phyloP scores from a whole-genome alignment of 2,113 vertebrate genomes.

The Xiphorhynchus elegans region DNA sequence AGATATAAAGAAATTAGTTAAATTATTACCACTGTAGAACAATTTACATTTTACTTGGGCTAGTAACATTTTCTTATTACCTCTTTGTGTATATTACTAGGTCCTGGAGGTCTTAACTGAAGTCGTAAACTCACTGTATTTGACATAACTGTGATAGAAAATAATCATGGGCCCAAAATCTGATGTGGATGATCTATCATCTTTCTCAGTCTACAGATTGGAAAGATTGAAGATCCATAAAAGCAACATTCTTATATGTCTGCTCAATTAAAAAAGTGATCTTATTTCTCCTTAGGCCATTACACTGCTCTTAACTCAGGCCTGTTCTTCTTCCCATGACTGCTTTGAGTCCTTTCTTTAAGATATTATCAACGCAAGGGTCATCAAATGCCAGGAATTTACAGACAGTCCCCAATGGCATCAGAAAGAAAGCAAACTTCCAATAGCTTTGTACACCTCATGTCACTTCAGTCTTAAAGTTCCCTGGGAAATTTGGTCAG shows the following conservation, averaged over 20 bases:
- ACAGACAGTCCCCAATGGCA: not conserved
- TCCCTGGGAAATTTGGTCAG: conserved; percentile 8
- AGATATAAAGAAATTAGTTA: not conserved
- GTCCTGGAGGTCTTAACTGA: not conserved
- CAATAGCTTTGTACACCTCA: not conserved
- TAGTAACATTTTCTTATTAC: not conserved
- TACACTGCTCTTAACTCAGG: not conserved
- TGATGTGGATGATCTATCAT: not conserved
- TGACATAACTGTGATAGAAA: not conserved
- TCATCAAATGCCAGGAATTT: not conserved
- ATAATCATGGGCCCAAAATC: not conserved
- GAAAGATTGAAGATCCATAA: not conserved
- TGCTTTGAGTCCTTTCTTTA: not conserved
- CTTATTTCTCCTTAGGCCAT: not conserved
- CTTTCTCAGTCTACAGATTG: not conserved
- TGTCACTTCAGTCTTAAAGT: not conserved
- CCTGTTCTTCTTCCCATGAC: not conserved
- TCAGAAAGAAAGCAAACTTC: not conserved
- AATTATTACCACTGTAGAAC: rapidly evolving
- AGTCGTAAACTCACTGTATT: not conserved
- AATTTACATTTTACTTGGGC: not conserved
- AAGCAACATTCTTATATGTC: not conserved
- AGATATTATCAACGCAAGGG: not conserved
- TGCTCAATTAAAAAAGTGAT: not conserved
- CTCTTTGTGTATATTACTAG: not conserved